These are phyloP conservation scores for Tamias sibiricus DNA, from an alignment of 2,113 vertebrate genomes.

Conservation along the genomic window DNA sequence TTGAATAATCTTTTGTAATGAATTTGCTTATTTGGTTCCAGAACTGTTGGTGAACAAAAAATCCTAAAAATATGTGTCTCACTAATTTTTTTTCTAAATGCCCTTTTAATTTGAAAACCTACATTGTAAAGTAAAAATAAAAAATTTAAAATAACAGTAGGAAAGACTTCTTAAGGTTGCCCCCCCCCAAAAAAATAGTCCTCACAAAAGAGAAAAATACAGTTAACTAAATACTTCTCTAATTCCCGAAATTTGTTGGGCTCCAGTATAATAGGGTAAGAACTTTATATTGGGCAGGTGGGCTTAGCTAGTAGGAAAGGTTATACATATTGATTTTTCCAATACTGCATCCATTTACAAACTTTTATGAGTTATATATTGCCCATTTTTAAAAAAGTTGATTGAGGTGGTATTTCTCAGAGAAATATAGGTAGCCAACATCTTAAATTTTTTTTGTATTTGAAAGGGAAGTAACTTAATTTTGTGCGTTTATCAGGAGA, in stretches of 20 bases:
- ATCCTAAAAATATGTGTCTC: background rate
- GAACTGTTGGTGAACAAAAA: background rate
- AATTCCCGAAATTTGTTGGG: background rate
- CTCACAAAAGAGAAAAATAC: background rate
- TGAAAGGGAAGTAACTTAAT: background rate
- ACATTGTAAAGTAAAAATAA: background rate
- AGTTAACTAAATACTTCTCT: background rate
- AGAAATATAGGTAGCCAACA: background rate
- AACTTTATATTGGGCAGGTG: background rate
- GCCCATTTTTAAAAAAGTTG: background rate
- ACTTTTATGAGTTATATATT: background rate
- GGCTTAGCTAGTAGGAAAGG: background rate
- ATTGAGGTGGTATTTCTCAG: slow-evolving; percentile 5
- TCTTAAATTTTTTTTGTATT: background rate
- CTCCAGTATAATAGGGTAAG: background rate
- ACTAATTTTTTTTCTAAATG: background rate
- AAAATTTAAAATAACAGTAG: slow-evolving; percentile 3
- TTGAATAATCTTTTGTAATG: slow-evolving; percentile 23
- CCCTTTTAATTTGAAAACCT: slow-evolving; percentile 10
- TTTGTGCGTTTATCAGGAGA: background rate
- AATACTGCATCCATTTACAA: background rate
- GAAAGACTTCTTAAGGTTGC: background rate
- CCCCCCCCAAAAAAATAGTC: no score
- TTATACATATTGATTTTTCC: background rate
- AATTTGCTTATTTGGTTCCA: background rate